A percentile compares a stretch with the other conserved stretches of the same genome.
Evolutionary conservation across 2,888 invertebrate species (phyloP).

Genomic region (Stenoptilia bipunctidactyla): DNA sequence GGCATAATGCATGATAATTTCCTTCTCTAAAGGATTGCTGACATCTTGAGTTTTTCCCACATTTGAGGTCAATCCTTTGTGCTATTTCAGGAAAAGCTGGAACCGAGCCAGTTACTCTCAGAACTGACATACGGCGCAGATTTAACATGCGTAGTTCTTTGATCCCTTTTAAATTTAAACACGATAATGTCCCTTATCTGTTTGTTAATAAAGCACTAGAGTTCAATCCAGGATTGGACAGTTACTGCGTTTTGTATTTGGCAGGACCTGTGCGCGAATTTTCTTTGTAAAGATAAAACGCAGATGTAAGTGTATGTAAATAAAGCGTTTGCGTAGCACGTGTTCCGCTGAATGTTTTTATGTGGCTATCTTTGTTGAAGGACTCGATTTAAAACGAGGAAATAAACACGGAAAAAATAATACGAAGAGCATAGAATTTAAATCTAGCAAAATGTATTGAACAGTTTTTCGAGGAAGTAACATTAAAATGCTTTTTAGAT

Average conservation of each 20-base stretch:
- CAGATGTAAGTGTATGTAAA: slow-evolving; percentile 28
- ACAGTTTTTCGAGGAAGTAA: too few species aligned
- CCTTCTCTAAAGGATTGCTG: slow-evolving; percentile 37
- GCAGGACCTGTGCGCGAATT: slow-evolving; percentile 16
- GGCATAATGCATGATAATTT: slow-evolving; percentile 54
- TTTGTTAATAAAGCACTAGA: not conserved
- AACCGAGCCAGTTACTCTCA: slow-evolving; percentile 41
- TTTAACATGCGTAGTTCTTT: slow-evolving; percentile 41
- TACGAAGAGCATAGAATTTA: too few species aligned
- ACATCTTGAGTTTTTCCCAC: slow-evolving; percentile 42
- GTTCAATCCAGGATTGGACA: not conserved
- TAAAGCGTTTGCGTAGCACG: slow-evolving; percentile 7
- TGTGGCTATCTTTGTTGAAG: not conserved
- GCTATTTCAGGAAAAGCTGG: slow-evolving; percentile 67
- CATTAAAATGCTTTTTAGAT: too few species aligned
- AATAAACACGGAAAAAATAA: too few species aligned
- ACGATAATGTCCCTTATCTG: slow-evolving; percentile 20
- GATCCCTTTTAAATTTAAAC: slow-evolving; percentile 26
- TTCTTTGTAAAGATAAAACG: slow-evolving; percentile 37
- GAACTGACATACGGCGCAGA: slow-evolving; percentile 42
- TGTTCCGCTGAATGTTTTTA: not conserved
- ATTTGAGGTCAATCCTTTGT: slow-evolving; percentile 63
- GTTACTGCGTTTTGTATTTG: slow-evolving; percentile 6
- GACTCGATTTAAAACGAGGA: not conserved
- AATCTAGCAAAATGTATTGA: too few species aligned